Percentiles rank a stretch among this genome's conserved stretches.
Evolutionary conservation across 2,113 vertebrate genomes (phyloP).

Genomic region (Ophthalmolycus amberensis): DNA sequence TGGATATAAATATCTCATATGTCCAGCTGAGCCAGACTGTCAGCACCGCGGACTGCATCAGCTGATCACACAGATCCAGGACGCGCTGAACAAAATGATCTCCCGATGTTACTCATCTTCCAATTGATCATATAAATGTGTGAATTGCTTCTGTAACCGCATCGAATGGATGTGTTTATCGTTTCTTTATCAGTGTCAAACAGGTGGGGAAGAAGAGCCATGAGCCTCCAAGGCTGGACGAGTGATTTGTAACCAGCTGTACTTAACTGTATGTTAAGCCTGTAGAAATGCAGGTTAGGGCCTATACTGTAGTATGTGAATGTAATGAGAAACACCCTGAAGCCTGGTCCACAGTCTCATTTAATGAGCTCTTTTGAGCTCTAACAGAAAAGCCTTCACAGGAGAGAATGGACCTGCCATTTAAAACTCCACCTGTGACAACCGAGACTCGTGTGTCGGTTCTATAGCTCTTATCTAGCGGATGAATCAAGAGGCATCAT

Average conservation of each 20-base stretch:
- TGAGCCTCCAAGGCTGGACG: conserved; percentile 6
- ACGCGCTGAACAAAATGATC: conserved; percentile 31
- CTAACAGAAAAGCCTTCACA: conserved; percentile 50
- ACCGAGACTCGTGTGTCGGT: conserved; percentile 31
- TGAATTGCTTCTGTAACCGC: conserved; percentile 58
- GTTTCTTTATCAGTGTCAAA: conserved; percentile 62
- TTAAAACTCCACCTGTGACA: conserved; percentile 65
- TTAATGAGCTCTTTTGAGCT: conserved; percentile 63
- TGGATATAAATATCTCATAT: conserved; percentile 75
- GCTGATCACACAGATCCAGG: conserved; percentile 48
- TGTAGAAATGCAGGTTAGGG: conserved; percentile 20
- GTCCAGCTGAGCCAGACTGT: conserved; percentile 64
- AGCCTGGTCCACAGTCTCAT: conserved; percentile 31
- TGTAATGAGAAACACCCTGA: conserved; percentile 43
- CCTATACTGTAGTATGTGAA: conserved; percentile 6
- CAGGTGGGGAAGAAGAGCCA: conserved; percentile 26
- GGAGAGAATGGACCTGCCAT: conserved; percentile 63
- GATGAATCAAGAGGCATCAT: conserved; percentile 70
- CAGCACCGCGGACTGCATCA: conserved; percentile 41
- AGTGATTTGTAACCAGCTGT: conserved; percentile 4
- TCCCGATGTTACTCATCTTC: conserved; percentile 58
- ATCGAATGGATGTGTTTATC: conserved; percentile 47
- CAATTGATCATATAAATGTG: conserved; percentile 67
- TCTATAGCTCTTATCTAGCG: conserved; percentile 59
- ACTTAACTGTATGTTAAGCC: conserved; percentile 24